Base-by-base conservation (phyloP, 2,888 invertebrate species). In the Tetragonisca angustula region DNA sequence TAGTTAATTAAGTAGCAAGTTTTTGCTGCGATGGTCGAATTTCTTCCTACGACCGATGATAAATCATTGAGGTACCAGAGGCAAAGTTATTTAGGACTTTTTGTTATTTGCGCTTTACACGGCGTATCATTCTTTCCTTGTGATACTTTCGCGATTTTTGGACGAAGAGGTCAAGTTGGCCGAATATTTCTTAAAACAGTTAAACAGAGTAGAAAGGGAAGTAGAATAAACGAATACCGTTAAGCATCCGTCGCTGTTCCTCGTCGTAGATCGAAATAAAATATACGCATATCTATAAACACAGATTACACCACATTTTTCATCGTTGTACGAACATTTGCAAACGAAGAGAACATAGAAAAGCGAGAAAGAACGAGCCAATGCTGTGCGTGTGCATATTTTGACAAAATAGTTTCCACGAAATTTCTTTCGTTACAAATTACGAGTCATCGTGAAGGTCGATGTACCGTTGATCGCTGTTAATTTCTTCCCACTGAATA, bases 391-490 rank as follows among this genome's bases (percentile, higher is more conserved):
- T 36, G 27, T 1, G 19, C 2, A 5, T 19, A 27, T 4, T 2
- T 43, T 0, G 24, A 59, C 9, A 43, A 49, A n/a, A 56, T 52
- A 32, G 27, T 54, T 21, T 24, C 21, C 17, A 36, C 27, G 4
- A 64, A 64, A 64, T 54, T 77, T 43, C 15, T 62, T 19, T 15
- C n/a, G 21, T 49, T 54, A 73, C 50, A 36, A 43, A 21, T 54
- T 52, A 62, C 17, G 56, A 9, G 21, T 65, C 64, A 69, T 81
- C 79, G 69, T 17, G 74, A 68, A 83, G 50, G 76, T 81, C 88
- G 77, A 76, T 72, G 79, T 87, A 88, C 89, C 85, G 88, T 88
- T 88, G 84, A 88, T 84, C 79, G 72, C 54, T 74, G 74, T 75
- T 80, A 87, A 87, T 82, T 69, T 62, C 36, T 59, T 67, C 11